phyloP scores from a whole-genome alignment of 2,888 invertebrate genomes.

The Cynaeus angustus region DNA sequence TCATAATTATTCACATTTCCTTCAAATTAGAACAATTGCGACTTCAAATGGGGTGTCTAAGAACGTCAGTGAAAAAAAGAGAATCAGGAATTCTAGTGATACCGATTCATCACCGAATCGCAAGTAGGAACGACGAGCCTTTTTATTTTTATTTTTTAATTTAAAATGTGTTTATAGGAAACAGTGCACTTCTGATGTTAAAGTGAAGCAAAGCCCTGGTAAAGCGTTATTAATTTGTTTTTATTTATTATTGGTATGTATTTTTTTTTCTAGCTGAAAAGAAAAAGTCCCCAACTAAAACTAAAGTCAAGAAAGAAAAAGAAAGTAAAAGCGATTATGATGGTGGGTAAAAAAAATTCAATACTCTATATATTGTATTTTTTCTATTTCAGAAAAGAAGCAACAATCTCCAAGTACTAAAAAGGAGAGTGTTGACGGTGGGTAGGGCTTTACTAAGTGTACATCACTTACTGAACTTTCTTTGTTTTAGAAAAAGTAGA shows the following conservation, averaged over 20 bases:
- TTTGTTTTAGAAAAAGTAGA: too few species aligned
- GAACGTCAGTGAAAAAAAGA: conserved; percentile 12
- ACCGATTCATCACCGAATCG: conserved; percentile 35
- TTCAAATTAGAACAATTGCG: conserved; percentile 39
- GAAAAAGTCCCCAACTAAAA: too few species aligned
- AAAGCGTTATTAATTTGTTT: background rate
- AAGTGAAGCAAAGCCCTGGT: background rate
- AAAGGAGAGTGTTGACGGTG: conserved; percentile 2
- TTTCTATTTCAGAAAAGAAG: too few species aligned
- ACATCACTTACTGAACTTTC: too few species aligned
- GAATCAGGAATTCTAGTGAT: conserved; percentile 36
- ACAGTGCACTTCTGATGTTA: background rate
- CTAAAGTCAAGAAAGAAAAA: background rate
- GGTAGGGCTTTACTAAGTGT: too few species aligned
- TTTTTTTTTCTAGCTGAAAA: too few species aligned
- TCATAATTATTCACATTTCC: conserved; percentile 35
- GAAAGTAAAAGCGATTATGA: background rate
- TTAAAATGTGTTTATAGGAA: background rate
- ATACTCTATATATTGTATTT: too few species aligned
- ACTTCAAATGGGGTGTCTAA: background rate
- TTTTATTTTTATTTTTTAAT: background rate
- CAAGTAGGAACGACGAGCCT: conserved; percentile 38
- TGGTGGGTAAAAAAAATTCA: too few species aligned
- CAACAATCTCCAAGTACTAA: background rate
- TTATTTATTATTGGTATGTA: too few species aligned